A percentile compares a stretch with the other conserved stretches of the same genome.
These are phyloP conservation scores for Anoura caudifer DNA, from an alignment of 2,113 vertebrate genomes.

Conservation along the genomic window DNA sequence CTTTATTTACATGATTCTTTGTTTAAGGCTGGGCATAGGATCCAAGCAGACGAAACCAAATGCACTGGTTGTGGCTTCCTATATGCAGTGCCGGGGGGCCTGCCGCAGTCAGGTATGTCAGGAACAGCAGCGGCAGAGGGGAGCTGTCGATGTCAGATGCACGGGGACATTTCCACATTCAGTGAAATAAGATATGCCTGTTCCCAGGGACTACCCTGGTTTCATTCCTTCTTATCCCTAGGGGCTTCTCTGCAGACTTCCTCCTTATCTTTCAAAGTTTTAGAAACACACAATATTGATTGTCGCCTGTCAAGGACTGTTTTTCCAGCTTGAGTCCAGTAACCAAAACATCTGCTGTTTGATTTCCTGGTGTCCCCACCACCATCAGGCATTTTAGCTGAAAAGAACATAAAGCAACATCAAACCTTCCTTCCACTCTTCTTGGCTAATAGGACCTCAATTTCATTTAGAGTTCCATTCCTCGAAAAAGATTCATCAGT, in stretches of 20 bases:
- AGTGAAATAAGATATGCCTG: neutral
- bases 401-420: neutral
- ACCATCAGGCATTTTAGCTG: neutral
- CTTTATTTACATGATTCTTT: neutral
- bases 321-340: constrained; percentile 51
- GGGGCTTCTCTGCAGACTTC: constrained; percentile 33
- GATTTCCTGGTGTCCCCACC: neutral
- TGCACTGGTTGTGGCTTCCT: neutral
- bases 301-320: neutral
- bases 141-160: neutral
- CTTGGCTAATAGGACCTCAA: neutral
- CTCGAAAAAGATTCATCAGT: neutral
- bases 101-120: neutral
- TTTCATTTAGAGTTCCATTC: neutral
- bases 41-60: neutral
- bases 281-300: constrained; percentile 8
- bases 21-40: neutral
- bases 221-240: neutral
- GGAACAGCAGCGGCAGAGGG: neutral
- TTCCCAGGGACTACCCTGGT: neutral
- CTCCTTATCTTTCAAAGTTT: constrained; percentile 54
- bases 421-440: neutral
- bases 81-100: neutral
- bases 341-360: constrained; percentile 22
- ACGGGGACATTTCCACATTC: neutral